phyloP scores from a whole-genome alignment of 2,888 invertebrate genomes.

The Diachrysia chrysitis region DNA sequence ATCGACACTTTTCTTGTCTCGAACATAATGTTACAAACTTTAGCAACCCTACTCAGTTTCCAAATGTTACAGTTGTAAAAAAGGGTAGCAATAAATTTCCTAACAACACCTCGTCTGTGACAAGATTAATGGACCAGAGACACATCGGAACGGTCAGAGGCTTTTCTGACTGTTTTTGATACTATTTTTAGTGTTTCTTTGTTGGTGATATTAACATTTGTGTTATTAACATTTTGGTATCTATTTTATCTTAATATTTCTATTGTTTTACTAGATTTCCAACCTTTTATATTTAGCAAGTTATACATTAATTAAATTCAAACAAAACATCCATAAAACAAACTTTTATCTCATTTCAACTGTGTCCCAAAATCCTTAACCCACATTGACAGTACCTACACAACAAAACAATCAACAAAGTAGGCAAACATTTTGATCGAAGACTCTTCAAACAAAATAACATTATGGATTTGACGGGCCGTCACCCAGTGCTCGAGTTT shows the following conservation, averaged over 20 bases:
- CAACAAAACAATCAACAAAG: slow-evolving; percentile 36
- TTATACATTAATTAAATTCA: background rate
- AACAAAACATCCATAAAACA: background rate
- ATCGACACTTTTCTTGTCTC: background rate
- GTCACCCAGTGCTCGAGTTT: slow-evolving; percentile 20
- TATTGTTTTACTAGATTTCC: too few species aligned
- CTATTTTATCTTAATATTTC: too few species aligned
- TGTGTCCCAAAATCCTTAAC: background rate
- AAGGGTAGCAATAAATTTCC: slow-evolving; percentile 6
- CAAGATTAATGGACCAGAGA: slow-evolving; percentile 3
- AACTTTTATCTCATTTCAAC: slow-evolving; percentile 6
- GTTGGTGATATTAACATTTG: too few species aligned
- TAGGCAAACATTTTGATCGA: slow-evolving; percentile 14
- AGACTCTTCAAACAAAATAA: slow-evolving; percentile 35
- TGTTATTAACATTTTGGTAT: too few species aligned
- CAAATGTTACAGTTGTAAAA: background rate
- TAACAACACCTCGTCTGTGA: slow-evolving; percentile 2
- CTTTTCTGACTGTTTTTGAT: background rate
- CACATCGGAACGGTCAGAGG: background rate
- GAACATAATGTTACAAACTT: background rate
- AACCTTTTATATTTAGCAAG: background rate
- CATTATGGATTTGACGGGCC: slow-evolving; percentile 47
- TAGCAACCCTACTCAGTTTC: background rate
- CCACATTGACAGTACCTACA: background rate
- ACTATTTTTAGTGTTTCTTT: background rate